Conservation (phyloP, 2,797 vertebrate species). For the Harpagifer antarcticus region DNA sequence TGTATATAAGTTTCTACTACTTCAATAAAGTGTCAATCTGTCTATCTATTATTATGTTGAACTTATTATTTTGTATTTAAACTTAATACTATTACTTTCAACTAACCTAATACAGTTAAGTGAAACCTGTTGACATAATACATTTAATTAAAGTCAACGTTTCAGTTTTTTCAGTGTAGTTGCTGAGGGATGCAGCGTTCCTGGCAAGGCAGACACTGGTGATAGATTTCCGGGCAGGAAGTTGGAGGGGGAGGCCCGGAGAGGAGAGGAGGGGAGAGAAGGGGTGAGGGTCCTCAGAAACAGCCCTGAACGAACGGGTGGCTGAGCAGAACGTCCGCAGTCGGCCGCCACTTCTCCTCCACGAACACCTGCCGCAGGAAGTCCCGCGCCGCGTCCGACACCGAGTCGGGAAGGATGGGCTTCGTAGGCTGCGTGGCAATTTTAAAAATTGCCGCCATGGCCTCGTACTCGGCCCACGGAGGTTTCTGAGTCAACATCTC, state of each 20-base stretch:
- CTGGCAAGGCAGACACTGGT: slow-evolving; percentile 80
- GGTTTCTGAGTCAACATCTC: slow-evolving; percentile 97
- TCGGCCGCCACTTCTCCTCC: slow-evolving; percentile 93
- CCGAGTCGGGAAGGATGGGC: slow-evolving; percentile 88
- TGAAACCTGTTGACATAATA: no score
- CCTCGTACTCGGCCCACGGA: slow-evolving; percentile 94
- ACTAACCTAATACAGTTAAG: no score
- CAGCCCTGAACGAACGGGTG: slow-evolving; percentile 89
- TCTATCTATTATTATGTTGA: no score
- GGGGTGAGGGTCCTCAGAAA: slow-evolving; percentile 82
- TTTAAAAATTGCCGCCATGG: slow-evolving; percentile 96
- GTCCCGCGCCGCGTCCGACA: slow-evolving; percentile 89
- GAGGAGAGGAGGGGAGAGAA: slow-evolving; percentile 55
- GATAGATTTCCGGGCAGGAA: slow-evolving; percentile 68
- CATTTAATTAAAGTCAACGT: no score
- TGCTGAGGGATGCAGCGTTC: slow-evolving; percentile 60
- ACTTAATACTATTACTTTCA: no score
- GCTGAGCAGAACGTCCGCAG: slow-evolving; percentile 89
- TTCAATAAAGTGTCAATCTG: no score
- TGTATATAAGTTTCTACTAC: no score
- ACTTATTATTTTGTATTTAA: no score
- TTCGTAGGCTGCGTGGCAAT: slow-evolving; percentile 95
- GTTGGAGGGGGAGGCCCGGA: slow-evolving; percentile 65
- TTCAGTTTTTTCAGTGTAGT: slow-evolving; percentile 17
- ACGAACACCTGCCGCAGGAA: slow-evolving; percentile 93